These are phyloP conservation scores for Parazoanthus swiftii DNA, from an alignment of 92 coral and sea anemone species.

Conservation along the genomic window DNA sequence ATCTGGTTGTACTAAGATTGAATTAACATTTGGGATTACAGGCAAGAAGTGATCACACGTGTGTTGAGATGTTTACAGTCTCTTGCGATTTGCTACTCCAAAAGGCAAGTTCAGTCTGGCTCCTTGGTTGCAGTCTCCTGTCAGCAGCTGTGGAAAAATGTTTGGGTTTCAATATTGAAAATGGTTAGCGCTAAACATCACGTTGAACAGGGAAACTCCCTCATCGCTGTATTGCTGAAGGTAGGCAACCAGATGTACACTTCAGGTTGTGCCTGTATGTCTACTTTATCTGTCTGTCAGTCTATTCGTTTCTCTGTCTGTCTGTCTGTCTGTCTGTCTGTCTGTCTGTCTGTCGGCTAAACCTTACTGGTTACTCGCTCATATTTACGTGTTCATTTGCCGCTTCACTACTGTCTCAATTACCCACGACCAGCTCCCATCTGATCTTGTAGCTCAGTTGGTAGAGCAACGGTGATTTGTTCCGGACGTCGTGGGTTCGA, in stretches of 20 bases:
- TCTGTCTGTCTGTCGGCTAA: neutral
- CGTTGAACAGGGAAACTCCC: slow-evolving; percentile 68
- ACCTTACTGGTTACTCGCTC: too few relatives aligned
- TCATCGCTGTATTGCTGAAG: slow-evolving; percentile 46
- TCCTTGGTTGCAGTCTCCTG: slow-evolving; percentile 47
- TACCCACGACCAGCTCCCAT: too few relatives aligned
- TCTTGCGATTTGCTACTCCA: slow-evolving; percentile 74
- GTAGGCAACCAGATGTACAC: slow-evolving; percentile 6
- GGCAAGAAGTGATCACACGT: slow-evolving; percentile 70
- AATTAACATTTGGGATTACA: slow-evolving; percentile 20
- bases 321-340: neutral
- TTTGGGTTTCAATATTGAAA: slow-evolving; percentile 81
- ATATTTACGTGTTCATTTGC: too few relatives aligned
- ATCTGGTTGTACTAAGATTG: neutral
- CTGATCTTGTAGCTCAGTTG: too few relatives aligned
- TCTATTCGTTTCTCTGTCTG: too few relatives aligned
- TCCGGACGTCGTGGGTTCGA: too few relatives aligned
- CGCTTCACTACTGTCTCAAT: too few relatives aligned
- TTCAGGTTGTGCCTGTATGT: neutral
- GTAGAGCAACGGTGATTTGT: too few relatives aligned
- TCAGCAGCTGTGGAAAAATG: slow-evolving; percentile 60
- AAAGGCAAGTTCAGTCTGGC: slow-evolving; percentile 40
- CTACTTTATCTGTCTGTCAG: too few relatives aligned
- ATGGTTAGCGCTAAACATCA: slow-evolving; percentile 75
- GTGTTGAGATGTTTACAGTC: slow-evolving; percentile 73